Percentiles rank a stretch among this genome's conserved stretches.
Conservation (phyloP, 2,113 vertebrate species). For the Struthio camelus region DNA sequence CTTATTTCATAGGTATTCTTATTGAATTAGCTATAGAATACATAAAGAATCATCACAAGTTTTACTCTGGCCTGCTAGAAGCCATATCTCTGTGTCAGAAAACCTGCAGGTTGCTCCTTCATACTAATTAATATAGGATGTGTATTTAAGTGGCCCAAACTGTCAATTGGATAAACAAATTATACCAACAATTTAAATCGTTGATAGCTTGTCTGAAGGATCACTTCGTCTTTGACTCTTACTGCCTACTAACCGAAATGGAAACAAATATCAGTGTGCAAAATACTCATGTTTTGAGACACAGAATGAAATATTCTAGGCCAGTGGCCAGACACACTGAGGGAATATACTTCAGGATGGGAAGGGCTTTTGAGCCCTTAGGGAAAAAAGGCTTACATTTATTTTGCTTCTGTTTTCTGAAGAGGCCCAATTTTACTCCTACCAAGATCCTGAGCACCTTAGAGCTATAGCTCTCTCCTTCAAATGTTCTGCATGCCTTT, state of each 20-base stretch:
- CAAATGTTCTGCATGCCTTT: neutral
- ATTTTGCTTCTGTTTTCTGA: neutral
- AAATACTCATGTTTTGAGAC: neutral
- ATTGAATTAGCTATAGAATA: conserved; percentile 41
- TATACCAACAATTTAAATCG: neutral
- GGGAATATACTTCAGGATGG: neutral
- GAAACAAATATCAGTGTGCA: neutral
- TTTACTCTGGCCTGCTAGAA: neutral
- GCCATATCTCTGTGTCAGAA: neutral
- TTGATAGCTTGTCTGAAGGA: neutral
- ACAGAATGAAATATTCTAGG: neutral
- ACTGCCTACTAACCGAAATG: neutral
- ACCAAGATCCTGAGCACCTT: neutral
- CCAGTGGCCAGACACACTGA: neutral
- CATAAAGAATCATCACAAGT: neutral
- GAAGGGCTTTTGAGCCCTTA: neutral
- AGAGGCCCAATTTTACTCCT: neutral
- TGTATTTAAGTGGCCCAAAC: neutral
- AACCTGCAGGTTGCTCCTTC: neutral
- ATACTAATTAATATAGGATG: neutral
- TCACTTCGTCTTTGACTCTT: neutral
- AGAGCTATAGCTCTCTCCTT: neutral
- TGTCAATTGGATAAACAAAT: neutral
- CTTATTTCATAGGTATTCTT: conserved; percentile 42
- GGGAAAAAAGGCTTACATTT: neutral